Evolutionary conservation across 2,797 vertebrate species (phyloP).

Genomic region (Lophius americanus): DNA sequence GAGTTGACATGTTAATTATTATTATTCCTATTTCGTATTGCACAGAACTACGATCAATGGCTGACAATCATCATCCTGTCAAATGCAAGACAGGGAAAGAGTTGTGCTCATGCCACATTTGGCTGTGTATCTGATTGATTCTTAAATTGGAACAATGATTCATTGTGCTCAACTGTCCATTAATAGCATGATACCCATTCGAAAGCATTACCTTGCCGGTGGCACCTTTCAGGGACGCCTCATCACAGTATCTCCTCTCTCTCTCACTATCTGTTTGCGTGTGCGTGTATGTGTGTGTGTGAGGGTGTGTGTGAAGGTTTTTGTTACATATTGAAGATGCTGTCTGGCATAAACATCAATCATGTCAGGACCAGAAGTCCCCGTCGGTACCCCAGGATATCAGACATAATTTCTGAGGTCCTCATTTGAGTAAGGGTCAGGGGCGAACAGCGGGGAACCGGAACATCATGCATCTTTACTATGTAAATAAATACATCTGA

Average conservation of each 20-base stretch:
- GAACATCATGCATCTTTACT: too few species aligned
- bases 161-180: conserved; percentile 69
- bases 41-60: conserved; percentile 53
- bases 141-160: conserved; percentile 72
- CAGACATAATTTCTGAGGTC: too few species aligned
- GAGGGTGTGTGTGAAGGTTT: too few species aligned
- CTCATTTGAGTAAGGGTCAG: too few species aligned
- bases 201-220: conserved; percentile 63
- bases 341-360: too few species aligned
- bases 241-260: conserved; percentile 21
- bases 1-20: conserved; percentile 49
- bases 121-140: conserved; percentile 58
- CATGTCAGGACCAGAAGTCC: too few species aligned
- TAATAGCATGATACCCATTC: conserved; percentile 69
- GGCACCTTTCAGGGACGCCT: conserved; percentile 48
- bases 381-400: too few species aligned
- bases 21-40: conserved; percentile 47
- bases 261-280: not conserved
- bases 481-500: too few species aligned
- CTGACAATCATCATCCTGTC: conserved; percentile 51
- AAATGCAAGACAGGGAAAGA: conserved; percentile 42
- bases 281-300: too few species aligned
- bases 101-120: conserved; percentile 58
- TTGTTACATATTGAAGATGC: too few species aligned
- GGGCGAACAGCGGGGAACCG: too few species aligned